Evolutionary conservation across 2,113 vertebrate genomes (phyloP).

Genomic region (Solea senegalensis): DNA sequence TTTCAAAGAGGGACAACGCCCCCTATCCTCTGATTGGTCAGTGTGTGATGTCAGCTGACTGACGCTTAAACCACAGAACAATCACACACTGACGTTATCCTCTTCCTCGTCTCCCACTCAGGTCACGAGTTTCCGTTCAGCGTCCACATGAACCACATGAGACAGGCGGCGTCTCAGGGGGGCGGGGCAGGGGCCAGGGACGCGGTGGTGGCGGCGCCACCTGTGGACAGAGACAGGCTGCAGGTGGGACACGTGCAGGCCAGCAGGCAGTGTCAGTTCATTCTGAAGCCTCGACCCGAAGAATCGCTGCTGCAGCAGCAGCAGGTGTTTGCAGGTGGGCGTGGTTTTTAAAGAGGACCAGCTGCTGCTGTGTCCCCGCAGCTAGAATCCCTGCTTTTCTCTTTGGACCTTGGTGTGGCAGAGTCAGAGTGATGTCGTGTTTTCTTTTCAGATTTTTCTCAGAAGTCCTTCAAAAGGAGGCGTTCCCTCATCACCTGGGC

Average conservation of each 20-base stretch:
- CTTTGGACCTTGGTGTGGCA: no score
- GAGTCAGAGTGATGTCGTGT: no score
- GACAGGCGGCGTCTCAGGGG: conserved; percentile 17
- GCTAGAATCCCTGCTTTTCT: no score
- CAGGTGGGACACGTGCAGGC: conserved; percentile 59
- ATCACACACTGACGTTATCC: neutral
- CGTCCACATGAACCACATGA: conserved; percentile 94
- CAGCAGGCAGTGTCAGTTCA: conserved; percentile 92
- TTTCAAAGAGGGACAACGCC: conserved; percentile 92
- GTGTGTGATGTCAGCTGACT: conserved; percentile 39
- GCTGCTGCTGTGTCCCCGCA: no score
- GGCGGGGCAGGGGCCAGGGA: conserved; percentile 19
- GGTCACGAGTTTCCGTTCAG: conserved; percentile 96
- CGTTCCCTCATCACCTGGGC: conserved; percentile 93
- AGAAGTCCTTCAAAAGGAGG: conserved; percentile 89
- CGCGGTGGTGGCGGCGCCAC: neutral
- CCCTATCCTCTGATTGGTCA: conserved; percentile 98
- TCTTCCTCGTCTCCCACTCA: conserved; percentile 61
- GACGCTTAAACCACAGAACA: neutral
- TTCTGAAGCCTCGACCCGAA: conserved; percentile 70
- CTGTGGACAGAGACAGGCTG: conserved; percentile 43
- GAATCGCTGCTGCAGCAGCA: conserved; percentile 29
- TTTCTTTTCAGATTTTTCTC: conserved; percentile 79
- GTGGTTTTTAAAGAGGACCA: neutral
- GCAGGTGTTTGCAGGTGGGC: conserved; percentile 41